Conservation (phyloP, 2,797 vertebrate genomes). For the Onychomys torridus region DNA sequence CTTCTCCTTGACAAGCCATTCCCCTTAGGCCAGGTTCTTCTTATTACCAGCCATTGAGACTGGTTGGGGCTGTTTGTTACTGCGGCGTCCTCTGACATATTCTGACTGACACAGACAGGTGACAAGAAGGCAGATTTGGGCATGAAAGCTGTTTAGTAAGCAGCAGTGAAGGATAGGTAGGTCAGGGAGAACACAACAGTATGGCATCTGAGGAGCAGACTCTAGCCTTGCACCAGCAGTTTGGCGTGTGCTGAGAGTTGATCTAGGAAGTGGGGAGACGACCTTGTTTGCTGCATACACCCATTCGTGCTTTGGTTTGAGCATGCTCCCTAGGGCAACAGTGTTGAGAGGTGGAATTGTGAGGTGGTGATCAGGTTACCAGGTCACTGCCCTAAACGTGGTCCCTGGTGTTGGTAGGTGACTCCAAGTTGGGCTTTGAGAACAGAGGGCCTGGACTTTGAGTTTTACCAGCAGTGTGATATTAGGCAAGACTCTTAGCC, state of each 20-base stretch:
- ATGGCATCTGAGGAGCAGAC: neutral
- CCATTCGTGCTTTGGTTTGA: neutral
- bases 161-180: neutral
- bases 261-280: neutral
- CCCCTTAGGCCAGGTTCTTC: neutral
- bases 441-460: neutral
- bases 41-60: neutral
- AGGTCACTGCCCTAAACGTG: neutral
- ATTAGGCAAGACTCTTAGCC: neutral
- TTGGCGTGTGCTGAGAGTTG: neutral
- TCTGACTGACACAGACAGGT: neutral
- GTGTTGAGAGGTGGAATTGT: neutral
- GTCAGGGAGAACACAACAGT: neutral
- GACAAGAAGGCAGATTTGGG: neutral
- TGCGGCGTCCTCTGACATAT: neutral
- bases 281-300: conserved; percentile 53
- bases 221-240: neutral
- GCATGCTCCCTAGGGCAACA: neutral
- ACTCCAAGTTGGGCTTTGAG: neutral
- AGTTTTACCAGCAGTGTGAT: neutral
- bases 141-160: neutral
- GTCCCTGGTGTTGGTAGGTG: neutral
- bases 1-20: neutral
- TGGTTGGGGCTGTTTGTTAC: neutral
- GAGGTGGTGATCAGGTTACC: neutral